A percentile compares a stretch with the other conserved stretches of the same genome.
Conservation (phyloP, 2,113 vertebrate species). For the Oenanthe oenanthe region DNA sequence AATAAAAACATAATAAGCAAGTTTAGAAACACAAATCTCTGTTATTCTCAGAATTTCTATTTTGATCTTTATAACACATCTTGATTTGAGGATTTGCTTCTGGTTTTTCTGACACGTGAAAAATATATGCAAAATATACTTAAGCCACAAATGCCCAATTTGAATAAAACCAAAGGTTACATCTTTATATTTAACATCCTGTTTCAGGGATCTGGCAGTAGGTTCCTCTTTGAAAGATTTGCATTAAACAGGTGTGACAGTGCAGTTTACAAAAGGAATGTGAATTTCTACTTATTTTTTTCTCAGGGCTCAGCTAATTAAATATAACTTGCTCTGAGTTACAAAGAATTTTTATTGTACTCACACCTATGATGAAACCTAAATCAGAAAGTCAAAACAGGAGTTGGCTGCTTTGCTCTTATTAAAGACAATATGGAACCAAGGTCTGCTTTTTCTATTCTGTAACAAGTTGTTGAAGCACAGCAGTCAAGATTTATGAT, state of each 20-base stretch:
- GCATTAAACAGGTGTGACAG: not conserved
- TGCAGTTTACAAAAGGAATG: conserved; percentile 17
- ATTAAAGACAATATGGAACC: not conserved
- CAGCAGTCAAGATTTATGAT: not conserved
- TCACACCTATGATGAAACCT: not conserved
- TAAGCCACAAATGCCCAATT: conserved; percentile 37
- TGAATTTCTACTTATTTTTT: not conserved
- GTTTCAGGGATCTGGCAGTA: not conserved
- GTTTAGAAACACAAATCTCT: conserved; percentile 67
- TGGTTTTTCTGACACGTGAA: conserved; percentile 59
- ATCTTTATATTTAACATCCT: conserved; percentile 39
- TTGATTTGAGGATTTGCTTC: conserved; percentile 55
- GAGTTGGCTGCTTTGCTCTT: not conserved
- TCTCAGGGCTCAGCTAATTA: not conserved
- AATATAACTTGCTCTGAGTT: not conserved
- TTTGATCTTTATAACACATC: conserved; percentile 54
- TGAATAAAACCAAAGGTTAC: conserved; percentile 50
- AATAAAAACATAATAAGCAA: conserved; percentile 75
- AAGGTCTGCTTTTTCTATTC: not conserved
- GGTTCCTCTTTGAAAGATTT: not conserved
- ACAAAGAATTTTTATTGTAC: not conserved
- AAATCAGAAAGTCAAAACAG: not conserved
- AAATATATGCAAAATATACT: conserved; percentile 30
- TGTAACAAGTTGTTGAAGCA: not conserved
- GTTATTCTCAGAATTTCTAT: conserved; percentile 64